Evolutionary conservation across 2,797 vertebrate species (phyloP), one percentile per base, ranked within the genome.

Genomic region (Chaetophractus vellerosus): DNA sequence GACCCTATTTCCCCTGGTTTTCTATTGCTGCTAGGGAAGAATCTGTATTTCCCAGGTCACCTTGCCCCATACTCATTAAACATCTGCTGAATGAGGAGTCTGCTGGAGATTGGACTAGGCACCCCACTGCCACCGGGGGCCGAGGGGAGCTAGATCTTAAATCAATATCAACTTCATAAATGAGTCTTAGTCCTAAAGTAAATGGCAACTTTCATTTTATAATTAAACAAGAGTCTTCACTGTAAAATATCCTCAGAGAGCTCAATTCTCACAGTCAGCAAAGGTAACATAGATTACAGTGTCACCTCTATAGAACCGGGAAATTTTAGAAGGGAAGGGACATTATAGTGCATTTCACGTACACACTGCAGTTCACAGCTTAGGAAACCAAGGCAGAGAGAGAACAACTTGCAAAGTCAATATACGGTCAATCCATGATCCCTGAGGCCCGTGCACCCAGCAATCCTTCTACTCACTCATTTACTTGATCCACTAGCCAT

Each of bases 181-280:
- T 55, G 64, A 79, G 72, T 26, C 59, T 71, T 63, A 14, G 31
- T 38, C 36, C 55, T 81, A 86, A 38, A 14, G 50, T 76, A 55
- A 68, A 87, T 41, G 45, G 57, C 24, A 91, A 88, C n/a, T 83
- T 48, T 26, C 16, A 48, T 36, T 82, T 91, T 78, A 28, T 88
- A 75, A 91, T 88, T 48, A 92, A 76, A 91, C 63, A 78, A 88
- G 68, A 50, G 23, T 52, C 88, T 45, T 86, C 23, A 63, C 79
- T 69, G 78, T 81, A 85, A 94, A 92, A 92, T 92, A 74, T 61
- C 18, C 72, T 55, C 4, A 89, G 69, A 79, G 64, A 63, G 75
- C 16, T 82, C 72, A 31, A 63, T 23, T 38, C 14, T 90, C 41
- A 52, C 7, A 69, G 48, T 28, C 18, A 88, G 74, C 45, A 69